phyloP scores from a whole-genome alignment of 2,888 invertebrate species.

The Pollenia amentaria region DNA sequence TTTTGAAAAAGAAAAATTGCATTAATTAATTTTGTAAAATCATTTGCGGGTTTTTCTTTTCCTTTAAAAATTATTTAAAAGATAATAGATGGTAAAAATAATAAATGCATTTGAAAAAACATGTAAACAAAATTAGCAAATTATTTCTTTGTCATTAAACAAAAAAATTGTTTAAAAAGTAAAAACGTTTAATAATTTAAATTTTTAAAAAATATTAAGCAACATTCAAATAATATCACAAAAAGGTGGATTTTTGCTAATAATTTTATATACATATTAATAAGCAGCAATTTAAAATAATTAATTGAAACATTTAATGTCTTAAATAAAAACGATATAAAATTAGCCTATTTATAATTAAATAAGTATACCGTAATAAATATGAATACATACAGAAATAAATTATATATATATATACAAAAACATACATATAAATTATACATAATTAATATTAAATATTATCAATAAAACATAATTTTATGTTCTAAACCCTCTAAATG shows the following conservation, averaged over 20 bases:
- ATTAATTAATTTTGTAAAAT: conserved; percentile 59
- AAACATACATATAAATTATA: conserved; percentile 55
- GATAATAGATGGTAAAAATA: neutral
- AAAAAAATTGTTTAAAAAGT: conserved; percentile 21
- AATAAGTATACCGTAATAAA: conserved; percentile 53
- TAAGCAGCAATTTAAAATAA: conserved; percentile 53
- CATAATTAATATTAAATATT: conserved; percentile 58
- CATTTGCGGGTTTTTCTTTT: conserved; percentile 42
- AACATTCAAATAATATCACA: neutral
- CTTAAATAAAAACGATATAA: conserved; percentile 33
- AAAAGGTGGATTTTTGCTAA: conserved; percentile 50
- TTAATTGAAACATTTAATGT: conserved; percentile 56
- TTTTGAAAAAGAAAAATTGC: neutral
- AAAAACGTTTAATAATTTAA: conserved; percentile 39
- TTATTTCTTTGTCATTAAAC: conserved; percentile 52
- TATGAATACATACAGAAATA: conserved; percentile 50
- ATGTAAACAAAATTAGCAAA: conserved; percentile 53
- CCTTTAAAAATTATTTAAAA: conserved; percentile 35
- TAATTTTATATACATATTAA: conserved; percentile 51
- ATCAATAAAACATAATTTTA: conserved; percentile 72
- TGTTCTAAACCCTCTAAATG: conserved; percentile 72
- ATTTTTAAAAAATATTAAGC: conserved; percentile 54
- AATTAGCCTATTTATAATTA: conserved; percentile 59
- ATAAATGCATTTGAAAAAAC: conserved; percentile 14
- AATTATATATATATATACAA: conserved; percentile 54